Evolutionary conservation across 2,888 invertebrate species (phyloP).

Genomic region (Hymenopus coronatus): DNA sequence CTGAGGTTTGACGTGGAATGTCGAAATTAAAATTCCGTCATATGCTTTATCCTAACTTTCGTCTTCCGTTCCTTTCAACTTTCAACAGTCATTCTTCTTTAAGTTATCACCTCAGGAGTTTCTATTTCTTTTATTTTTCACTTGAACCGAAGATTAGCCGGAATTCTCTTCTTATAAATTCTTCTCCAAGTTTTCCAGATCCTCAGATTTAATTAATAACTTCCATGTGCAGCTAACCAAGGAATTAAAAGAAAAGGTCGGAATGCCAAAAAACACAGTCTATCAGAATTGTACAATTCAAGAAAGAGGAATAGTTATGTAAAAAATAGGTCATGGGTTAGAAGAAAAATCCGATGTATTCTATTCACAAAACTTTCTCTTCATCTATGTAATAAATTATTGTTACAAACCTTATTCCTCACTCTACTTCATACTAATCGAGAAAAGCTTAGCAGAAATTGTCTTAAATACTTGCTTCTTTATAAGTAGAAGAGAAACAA

Average conservation of each 20-base stretch:
- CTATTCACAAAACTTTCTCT: too few species aligned
- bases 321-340: too few species aligned
- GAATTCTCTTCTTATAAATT: slow-evolving; percentile 2
- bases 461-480: too few species aligned
- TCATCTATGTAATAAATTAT: too few species aligned
- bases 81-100: not conserved
- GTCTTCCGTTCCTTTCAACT: not conserved
- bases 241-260: not conserved
- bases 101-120: not conserved
- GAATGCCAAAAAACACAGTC: not conserved
- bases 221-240: not conserved
- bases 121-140: not conserved
- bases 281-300: not conserved
- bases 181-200: slow-evolving; percentile 1
- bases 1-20: not conserved
- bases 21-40: slow-evolving; percentile 7
- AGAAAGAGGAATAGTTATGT: not conserved
- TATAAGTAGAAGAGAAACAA: too few species aligned
- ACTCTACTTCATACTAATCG: too few species aligned
- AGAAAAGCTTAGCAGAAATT: too few species aligned
- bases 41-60: not conserved
- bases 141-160: not conserved
- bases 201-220: slow-evolving; percentile 5
- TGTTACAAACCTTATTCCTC: too few species aligned
- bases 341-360: too few species aligned